Conservation (phyloP, 2,113 vertebrate genomes). For the Thomomys bottae region DNA sequence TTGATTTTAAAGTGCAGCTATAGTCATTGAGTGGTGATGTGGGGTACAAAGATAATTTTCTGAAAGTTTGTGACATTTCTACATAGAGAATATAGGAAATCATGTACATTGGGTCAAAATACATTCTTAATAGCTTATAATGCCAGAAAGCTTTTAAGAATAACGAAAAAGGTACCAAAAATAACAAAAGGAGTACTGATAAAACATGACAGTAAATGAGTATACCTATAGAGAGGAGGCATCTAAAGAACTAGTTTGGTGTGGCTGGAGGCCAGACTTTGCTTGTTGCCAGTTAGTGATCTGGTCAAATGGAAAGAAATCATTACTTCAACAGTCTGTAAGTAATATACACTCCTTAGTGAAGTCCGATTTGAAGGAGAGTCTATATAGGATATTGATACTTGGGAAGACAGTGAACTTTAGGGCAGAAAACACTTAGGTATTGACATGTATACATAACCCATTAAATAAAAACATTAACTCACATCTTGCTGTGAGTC, state of each 20-base stretch:
- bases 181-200: neutral
- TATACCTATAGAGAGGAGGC: neutral
- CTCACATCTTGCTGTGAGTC: neutral
- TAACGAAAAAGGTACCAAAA: neutral
- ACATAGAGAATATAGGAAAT: constrained; percentile 4
- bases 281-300: neutral
- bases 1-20: constrained; percentile 24
- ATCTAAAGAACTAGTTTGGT: neutral
- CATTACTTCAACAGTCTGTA: neutral
- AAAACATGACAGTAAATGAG: neutral
- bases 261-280: neutral
- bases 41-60: neutral
- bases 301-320: neutral
- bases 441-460: neutral
- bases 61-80: constrained; percentile 12
- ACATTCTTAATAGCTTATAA: neutral
- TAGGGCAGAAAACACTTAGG: neutral
- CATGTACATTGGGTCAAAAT: neutral
- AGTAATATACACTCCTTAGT: neutral
- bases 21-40: neutral
- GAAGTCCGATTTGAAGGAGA: neutral
- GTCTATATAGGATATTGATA: neutral
- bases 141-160: neutral
- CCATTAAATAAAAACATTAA: neutral
- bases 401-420: neutral